Conservation (phyloP, 2,113 vertebrate species). For the Rhizomys pruinosus region DNA sequence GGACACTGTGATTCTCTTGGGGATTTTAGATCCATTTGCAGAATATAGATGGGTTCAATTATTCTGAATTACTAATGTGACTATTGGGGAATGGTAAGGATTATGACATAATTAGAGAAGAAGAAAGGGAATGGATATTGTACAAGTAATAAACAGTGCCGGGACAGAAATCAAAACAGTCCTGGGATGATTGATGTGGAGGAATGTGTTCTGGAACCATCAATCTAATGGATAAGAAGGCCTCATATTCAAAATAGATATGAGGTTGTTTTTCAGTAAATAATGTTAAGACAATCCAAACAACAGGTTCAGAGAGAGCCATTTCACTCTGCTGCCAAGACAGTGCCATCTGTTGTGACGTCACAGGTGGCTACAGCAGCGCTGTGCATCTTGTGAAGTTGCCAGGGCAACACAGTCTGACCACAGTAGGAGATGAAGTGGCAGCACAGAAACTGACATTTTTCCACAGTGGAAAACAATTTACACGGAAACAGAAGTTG, state of each 20-base stretch:
- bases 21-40: background rate
- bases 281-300: background rate
- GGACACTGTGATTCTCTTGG: background rate
- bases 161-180: background rate
- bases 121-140: background rate
- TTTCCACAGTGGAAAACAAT: conserved; percentile 6
- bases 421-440: background rate
- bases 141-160: background rate
- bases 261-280: background rate
- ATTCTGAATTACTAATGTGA: conserved; percentile 13
- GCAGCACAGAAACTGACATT: conserved; percentile 1
- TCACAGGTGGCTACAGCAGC: conserved; percentile 9
- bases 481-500: conserved; percentile 27
- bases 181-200: background rate
- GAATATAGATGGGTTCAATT: background rate
- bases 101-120: background rate
- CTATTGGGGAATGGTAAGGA: background rate
- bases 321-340: conserved; percentile 26
- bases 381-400: conserved; percentile 55
- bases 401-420: conserved; percentile 58
- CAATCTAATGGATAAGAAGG: background rate
- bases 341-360: conserved; percentile 53
- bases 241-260: background rate
- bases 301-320: background rate
- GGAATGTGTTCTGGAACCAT: background rate